phyloP scores from a whole-genome alignment of 2,888 invertebrate species.

The Pseudococcus longispinus region DNA sequence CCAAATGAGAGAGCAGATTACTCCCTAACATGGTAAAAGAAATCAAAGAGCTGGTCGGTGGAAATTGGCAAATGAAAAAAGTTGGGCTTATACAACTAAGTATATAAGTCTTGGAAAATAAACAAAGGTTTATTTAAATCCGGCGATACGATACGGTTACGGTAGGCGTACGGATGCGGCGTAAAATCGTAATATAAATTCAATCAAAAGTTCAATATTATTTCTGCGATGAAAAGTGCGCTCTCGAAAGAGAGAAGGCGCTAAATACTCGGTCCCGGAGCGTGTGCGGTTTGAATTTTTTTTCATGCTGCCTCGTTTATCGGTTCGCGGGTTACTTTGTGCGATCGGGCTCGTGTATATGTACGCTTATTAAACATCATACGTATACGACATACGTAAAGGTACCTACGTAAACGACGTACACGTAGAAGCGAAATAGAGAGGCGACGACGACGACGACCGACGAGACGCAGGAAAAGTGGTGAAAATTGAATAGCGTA shows the following conservation, averaged over 20 bases:
- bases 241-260: background rate
- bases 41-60: background rate
- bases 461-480: background rate
- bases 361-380: slow-evolving; percentile 17
- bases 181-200: slow-evolving; percentile 28
- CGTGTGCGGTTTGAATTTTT: slow-evolving; percentile 4
- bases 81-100: background rate
- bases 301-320: background rate
- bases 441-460: background rate
- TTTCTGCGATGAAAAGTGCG: background rate
- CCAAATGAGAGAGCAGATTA: background rate
- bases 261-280: background rate
- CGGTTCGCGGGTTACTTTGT: background rate
- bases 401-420: background rate
- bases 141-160: background rate
- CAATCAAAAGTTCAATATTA: slow-evolving; percentile 28
- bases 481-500: slow-evolving; percentile 4
- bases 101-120: slow-evolving; percentile 11
- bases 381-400: background rate
- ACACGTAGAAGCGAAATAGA: background rate
- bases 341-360: background rate
- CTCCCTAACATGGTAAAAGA: background rate
- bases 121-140: slow-evolving; percentile 18
- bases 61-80: slow-evolving; percentile 28
- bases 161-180: background rate